phyloP scores from a whole-genome alignment of 2,888 invertebrate genomes.

The Galeopsomyia nigrocyanea region DNA sequence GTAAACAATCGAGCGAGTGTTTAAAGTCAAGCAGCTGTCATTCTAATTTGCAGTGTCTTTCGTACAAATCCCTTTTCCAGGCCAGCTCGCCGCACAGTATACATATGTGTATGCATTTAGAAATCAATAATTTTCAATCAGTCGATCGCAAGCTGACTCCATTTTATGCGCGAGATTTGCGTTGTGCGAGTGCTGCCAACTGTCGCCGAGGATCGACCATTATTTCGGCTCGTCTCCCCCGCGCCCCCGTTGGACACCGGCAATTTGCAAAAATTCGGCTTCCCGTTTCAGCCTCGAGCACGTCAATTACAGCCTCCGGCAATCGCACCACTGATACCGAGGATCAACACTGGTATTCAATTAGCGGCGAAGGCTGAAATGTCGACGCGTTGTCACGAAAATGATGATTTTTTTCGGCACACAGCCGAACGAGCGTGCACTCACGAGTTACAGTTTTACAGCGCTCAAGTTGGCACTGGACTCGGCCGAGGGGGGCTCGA shows the following conservation, averaged over 20 bases:
- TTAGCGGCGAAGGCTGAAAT: no score
- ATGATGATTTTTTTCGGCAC: constrained; percentile 3
- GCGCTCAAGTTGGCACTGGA: constrained; percentile 26
- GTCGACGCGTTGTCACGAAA: no score
- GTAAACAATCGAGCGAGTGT: not conserved
- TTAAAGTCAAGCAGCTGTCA: not conserved
- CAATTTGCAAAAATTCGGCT: no score
- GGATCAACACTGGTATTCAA: no score
- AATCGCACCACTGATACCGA: no score
- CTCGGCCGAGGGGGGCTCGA: not conserved
- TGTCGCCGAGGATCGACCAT: not conserved
- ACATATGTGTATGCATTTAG: constrained; percentile 30
- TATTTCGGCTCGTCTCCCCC: not conserved
- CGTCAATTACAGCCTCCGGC: no score
- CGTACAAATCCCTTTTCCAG: not conserved
- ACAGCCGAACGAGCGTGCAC: no score
- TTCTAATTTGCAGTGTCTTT: constrained; percentile 1
- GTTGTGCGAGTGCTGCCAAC: constrained; percentile 35
- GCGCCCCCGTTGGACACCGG: no score
- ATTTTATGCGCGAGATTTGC: constrained; percentile 30
- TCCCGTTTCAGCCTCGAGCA: no score
- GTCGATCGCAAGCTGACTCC: constrained; percentile 37
- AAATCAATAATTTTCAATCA: constrained; percentile 50
- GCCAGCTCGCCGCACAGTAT: constrained; percentile 15
- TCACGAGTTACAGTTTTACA: no score